Evolutionary conservation across 2,888 invertebrate species (phyloP).

Genomic region (Cryptocephalus moraei): DNA sequence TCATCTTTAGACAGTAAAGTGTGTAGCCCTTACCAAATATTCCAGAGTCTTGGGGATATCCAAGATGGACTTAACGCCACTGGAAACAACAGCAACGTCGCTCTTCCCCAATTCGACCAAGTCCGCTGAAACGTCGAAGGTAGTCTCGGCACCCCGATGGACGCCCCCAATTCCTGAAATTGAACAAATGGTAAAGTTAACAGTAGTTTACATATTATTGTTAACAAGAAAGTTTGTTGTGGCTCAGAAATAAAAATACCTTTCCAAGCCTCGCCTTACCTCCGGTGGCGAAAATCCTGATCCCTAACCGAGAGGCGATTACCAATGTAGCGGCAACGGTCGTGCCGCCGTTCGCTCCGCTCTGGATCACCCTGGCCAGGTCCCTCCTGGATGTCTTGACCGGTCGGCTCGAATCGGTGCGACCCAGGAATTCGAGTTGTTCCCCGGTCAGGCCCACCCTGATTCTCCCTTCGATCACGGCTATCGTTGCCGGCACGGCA

Average conservation of each 20-base stretch:
- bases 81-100: constrained; percentile 83
- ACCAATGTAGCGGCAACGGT: constrained; percentile 93
- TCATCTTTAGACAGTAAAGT: too few species aligned
- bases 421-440: constrained; percentile 58
- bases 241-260: too few species aligned
- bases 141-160: constrained; percentile 77
- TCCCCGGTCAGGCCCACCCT: constrained; percentile 62
- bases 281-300: constrained; percentile 91
- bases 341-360: constrained; percentile 74
- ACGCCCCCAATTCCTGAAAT: constrained; percentile 74
- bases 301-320: constrained; percentile 69
- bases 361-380: constrained; percentile 64
- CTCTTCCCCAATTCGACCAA: constrained; percentile 81
- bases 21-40: constrained; percentile 59
- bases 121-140: constrained; percentile 92
- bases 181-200: too few species aligned
- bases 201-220: background rate
- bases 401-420: constrained; percentile 33
- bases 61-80: constrained; percentile 94
- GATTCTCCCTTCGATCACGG: constrained; percentile 72
- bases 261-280: constrained; percentile 41
- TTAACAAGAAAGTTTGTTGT: background rate
- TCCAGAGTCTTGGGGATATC: constrained; percentile 92
- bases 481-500: constrained; percentile 86
- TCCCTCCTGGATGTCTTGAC: constrained; percentile 86